Conservation (phyloP, 2,888 invertebrate species). For the Caenorhabditis panamensis region DNA sequence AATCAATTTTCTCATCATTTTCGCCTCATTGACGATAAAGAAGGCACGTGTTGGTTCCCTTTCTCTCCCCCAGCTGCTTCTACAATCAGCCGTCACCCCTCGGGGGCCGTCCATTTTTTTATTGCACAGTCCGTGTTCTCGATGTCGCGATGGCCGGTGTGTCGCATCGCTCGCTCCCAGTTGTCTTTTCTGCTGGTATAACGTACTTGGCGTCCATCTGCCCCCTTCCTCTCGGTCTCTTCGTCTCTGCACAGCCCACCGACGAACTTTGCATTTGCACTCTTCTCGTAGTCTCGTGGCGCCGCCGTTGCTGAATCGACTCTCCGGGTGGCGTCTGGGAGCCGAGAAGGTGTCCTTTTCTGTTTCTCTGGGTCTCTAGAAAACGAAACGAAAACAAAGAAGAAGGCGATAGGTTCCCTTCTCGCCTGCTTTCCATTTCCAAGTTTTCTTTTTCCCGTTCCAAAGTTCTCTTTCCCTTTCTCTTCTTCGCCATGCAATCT, state of each 20-base stretch:
- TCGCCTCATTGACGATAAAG: background rate
- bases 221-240: background rate
- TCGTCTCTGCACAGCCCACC: background rate
- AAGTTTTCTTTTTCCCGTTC: too few species aligned
- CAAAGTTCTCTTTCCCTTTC: background rate
- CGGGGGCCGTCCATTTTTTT: background rate
- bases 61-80: background rate
- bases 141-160: background rate
- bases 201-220: background rate
- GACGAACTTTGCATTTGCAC: background rate
- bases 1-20: too few species aligned
- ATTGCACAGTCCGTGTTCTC: slow-evolving; percentile 3
- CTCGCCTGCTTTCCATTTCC: too few species aligned
- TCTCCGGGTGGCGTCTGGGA: background rate
- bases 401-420: too few species aligned
- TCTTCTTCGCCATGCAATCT: background rate
- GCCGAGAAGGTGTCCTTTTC: background rate
- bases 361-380: background rate
- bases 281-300: background rate
- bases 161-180: background rate
- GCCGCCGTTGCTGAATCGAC: background rate
- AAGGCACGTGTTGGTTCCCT: background rate
- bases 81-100: background rate
- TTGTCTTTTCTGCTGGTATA: background rate
- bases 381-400: background rate